These are phyloP conservation scores for Hyperopisus bebe DNA, from an alignment of 2,113 vertebrate species.

Conservation along the genomic window DNA sequence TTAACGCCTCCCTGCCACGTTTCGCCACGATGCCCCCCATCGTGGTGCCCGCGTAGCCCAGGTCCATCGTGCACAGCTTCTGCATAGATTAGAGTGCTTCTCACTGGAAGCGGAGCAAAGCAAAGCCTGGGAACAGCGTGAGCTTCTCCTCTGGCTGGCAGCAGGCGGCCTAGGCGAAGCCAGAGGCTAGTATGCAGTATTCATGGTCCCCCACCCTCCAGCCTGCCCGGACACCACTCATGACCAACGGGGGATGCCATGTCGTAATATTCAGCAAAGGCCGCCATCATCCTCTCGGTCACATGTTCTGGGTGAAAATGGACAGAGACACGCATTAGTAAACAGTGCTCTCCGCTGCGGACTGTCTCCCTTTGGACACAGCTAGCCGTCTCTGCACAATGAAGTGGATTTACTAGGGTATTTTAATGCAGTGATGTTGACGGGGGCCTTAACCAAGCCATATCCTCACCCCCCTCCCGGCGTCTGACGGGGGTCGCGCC, in stretches of 20 bases:
- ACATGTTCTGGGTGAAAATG: not conserved
- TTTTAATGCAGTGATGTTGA: not conserved
- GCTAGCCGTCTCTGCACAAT: constrained; percentile 45
- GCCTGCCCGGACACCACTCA: not conserved
- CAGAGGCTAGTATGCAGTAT: constrained; percentile 24
- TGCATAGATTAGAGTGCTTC: constrained; percentile 4
- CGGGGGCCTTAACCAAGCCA: not conserved
- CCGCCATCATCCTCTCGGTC: not conserved
- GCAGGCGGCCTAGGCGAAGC: constrained; percentile 10
- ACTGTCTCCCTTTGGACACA: constrained; percentile 57
- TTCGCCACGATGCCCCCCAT: not conserved
- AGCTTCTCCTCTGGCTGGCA: not conserved
- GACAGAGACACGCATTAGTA: not conserved
- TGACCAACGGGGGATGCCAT: not conserved
- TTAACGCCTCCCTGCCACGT: not conserved
- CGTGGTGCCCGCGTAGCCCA: not conserved
- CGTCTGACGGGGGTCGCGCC: not conserved
- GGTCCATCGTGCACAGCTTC: not conserved
- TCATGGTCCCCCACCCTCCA: constrained; percentile 3
- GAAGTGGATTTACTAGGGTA: constrained; percentile 37
- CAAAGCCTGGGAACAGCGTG: not conserved
- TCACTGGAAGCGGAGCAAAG: not conserved
- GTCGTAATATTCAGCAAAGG: not conserved
- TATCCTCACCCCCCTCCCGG: not conserved
- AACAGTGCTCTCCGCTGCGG: constrained; percentile 45